Conservation (phyloP, 1,140 invertebrate genomes). For the Psix sp. region DNA sequence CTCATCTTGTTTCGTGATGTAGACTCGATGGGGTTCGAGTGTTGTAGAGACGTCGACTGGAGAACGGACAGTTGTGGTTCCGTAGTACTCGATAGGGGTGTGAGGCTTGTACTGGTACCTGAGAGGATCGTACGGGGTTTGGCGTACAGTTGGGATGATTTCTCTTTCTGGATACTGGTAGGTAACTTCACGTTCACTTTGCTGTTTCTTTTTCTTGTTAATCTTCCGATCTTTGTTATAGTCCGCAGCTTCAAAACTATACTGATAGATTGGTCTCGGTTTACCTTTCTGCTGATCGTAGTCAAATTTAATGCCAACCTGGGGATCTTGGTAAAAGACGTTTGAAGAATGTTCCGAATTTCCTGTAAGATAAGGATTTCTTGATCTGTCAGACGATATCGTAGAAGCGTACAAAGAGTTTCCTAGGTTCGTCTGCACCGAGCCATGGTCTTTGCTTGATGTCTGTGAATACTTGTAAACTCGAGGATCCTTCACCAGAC, state of each 20-base stretch:
- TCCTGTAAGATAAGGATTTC: constrained; percentile 70
- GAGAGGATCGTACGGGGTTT: constrained; percentile 55
- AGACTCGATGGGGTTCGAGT: constrained; percentile 81
- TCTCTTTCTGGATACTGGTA: constrained; percentile 63
- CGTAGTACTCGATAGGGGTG: constrained; percentile 34
- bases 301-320: constrained; percentile 39
- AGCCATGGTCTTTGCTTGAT: constrained; percentile 16
- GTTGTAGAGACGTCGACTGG: constrained; percentile 76
- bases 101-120: constrained; percentile 34
- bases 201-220: constrained; percentile 54
- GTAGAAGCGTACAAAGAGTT: constrained; percentile 70
- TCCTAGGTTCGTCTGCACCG: constrained; percentile 62
- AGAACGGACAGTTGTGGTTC: constrained; percentile 43
- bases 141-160: constrained; percentile 40
- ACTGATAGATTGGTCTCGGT: constrained; percentile 80
- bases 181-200: constrained; percentile 42
- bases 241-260: constrained; percentile 78
- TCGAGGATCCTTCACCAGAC: constrained; percentile 62
- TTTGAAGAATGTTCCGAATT: constrained; percentile 63
- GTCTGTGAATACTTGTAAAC: constrained; percentile 62
- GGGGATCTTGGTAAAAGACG: constrained; percentile 56
- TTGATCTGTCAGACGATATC: constrained; percentile 59
- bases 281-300: constrained; percentile 63
- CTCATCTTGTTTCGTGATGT: constrained; percentile 85
- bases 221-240: constrained; percentile 67